These are phyloP conservation scores for Axis porcinus DNA, from an alignment of 2,113 vertebrate genomes.

Conservation along the genomic window DNA sequence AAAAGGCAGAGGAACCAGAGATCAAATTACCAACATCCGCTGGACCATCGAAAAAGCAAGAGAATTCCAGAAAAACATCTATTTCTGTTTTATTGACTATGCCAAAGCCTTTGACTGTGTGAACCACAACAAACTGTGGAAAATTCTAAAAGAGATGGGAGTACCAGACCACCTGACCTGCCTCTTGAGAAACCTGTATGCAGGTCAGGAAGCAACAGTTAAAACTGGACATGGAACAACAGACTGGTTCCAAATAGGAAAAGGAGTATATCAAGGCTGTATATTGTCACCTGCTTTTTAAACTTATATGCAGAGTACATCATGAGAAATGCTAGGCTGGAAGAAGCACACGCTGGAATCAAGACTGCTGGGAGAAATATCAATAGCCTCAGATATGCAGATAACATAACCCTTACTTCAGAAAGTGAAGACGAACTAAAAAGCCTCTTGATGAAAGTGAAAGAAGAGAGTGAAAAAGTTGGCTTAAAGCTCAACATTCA, in stretches of 20 bases:
- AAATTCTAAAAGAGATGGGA: not conserved
- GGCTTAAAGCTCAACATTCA: not conserved
- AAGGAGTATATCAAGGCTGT: not conserved
- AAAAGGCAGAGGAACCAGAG: not conserved
- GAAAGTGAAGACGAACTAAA: not conserved
- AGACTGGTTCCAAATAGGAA: not conserved
- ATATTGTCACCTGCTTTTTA: not conserved
- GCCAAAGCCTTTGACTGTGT: not conserved
- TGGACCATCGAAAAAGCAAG: not conserved
- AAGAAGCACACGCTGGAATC: not conserved
- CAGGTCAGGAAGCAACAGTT: not conserved
- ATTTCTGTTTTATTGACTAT: not conserved
- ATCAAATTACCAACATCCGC: not conserved
- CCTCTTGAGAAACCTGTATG: not conserved
- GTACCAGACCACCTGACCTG: not conserved
- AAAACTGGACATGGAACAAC: not conserved
- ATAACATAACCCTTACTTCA: not conserved
- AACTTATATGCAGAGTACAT: not conserved
- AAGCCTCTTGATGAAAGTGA: not conserved
- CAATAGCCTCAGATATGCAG: not conserved
- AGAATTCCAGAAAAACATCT: not conserved
- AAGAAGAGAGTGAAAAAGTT: not conserved
- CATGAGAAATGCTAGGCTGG: not conserved
- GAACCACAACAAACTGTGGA: not conserved
- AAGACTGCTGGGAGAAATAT: fast-evolving